Conservation (phyloP, 2,888 invertebrate genomes). For the Morinoia aosen region DNA sequence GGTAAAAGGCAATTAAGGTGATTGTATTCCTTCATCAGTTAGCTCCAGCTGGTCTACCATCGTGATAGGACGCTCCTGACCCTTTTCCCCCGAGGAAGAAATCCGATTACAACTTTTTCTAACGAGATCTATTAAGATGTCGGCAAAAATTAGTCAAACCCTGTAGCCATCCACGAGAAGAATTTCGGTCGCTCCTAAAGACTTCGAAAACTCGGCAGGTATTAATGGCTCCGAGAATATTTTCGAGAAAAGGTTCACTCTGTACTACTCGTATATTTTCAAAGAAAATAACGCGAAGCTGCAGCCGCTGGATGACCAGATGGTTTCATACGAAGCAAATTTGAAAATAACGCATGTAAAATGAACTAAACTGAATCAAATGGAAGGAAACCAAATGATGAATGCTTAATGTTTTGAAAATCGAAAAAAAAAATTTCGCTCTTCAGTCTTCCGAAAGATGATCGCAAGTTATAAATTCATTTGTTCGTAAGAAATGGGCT, state of each 20-base stretch:
- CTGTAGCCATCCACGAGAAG: neutral
- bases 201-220: neutral
- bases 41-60: neutral
- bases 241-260: neutral
- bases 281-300: neutral
- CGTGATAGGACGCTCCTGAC: neutral
- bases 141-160: constrained; percentile 20
- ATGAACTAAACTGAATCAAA: neutral
- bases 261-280: neutral
- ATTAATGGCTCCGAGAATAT: neutral
- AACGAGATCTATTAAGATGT: constrained; percentile 26
- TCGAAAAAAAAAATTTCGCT: neutral
- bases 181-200: neutral
- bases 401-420: neutral
- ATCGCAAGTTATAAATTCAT: neutral
- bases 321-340: neutral
- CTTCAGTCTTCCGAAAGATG: neutral
- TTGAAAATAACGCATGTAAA: neutral
- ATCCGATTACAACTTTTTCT: constrained; percentile 34
- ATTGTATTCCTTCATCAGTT: neutral
- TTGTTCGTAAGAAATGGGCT: neutral
- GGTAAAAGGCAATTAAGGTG: neutral
- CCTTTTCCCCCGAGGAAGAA: neutral
- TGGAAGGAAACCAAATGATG: neutral
- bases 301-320: neutral